phyloP scores from a whole-genome alignment of 2,888 invertebrate genomes.

The Phasia obesa region DNA sequence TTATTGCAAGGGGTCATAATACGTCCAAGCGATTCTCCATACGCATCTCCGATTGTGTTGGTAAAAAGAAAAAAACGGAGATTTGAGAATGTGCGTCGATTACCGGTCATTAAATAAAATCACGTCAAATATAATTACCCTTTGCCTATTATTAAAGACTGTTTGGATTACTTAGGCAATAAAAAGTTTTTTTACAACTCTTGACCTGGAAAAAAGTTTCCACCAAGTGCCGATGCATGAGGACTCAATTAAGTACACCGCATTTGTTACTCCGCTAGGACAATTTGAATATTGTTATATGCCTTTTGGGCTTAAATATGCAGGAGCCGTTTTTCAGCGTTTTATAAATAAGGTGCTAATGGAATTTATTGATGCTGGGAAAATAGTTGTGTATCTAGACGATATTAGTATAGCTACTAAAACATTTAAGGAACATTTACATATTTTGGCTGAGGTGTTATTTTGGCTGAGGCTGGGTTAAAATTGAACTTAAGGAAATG shows the following conservation, averaged over 20 bases:
- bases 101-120: slow-evolving; percentile 17
- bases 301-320: slow-evolving; percentile 19
- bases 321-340: not conserved
- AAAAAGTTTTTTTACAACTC: slow-evolving; percentile 21
- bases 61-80: slow-evolving; percentile 32
- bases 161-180: not conserved
- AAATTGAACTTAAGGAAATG: slow-evolving; percentile 53
- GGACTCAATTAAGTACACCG: slow-evolving; percentile 27
- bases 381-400: slow-evolving; percentile 45
- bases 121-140: slow-evolving; percentile 25
- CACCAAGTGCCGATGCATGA: not conserved
- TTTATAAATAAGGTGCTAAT: slow-evolving; percentile 22
- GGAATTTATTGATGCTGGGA: slow-evolving; percentile 32
- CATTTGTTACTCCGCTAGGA: slow-evolving; percentile 27
- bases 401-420: slow-evolving; percentile 44
- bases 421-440: slow-evolving; percentile 34
- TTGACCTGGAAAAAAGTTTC: not conserved
- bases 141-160: too few relatives aligned
- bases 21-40: slow-evolving; percentile 25
- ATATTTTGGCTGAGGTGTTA: slow-evolving; percentile 6
- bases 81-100: slow-evolving; percentile 30
- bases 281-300: not conserved
- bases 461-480: not conserved
- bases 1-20: slow-evolving; percentile 25
- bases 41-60: slow-evolving; percentile 25